phyloP scores from a whole-genome alignment of 2,113 vertebrate species.

The Notarius lentiginosus region DNA sequence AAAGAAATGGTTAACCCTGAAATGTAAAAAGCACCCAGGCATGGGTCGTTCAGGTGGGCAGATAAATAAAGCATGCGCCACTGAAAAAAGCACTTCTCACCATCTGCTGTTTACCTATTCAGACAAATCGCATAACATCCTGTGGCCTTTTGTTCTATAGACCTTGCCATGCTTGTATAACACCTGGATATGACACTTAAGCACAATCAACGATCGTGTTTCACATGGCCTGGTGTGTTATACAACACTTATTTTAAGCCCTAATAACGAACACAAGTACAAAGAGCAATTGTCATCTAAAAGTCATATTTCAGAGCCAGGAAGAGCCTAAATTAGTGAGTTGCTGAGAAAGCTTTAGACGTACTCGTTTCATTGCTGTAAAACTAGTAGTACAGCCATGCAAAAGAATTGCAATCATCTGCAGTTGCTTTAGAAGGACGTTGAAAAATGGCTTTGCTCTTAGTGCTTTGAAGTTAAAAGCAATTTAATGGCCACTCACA shows the following conservation, averaged over 20 bases:
- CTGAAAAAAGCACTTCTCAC: slow-evolving; percentile 62
- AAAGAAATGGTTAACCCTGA: slow-evolving; percentile 62
- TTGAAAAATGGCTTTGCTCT: slow-evolving; percentile 22
- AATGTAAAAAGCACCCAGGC: slow-evolving; percentile 61
- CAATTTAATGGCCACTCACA: slow-evolving; percentile 52
- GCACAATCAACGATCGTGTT: slow-evolving; percentile 31
- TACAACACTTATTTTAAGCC: slow-evolving; percentile 18
- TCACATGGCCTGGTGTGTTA: slow-evolving; percentile 15
- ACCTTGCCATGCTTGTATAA: slow-evolving; percentile 43
- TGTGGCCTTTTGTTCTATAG: slow-evolving; percentile 61
- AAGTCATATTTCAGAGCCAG: neutral
- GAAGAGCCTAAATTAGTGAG: neutral
- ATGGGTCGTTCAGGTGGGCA: slow-evolving; percentile 72
- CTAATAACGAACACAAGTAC: neutral
- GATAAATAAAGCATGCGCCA: slow-evolving; percentile 64
- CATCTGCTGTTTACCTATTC: slow-evolving; percentile 75
- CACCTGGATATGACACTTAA: slow-evolving; percentile 46
- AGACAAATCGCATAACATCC: slow-evolving; percentile 54
- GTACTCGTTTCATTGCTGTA: neutral
- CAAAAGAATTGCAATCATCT: slow-evolving; percentile 22
- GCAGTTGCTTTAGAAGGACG: neutral
- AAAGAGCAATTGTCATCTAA: neutral
- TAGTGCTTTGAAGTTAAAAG: slow-evolving; percentile 50
- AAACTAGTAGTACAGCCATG: neutral
- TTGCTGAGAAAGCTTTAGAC: neutral